Evolutionary conservation across 2,113 vertebrate genomes (phyloP), one percentile per base, ranked within the genome.

Genomic region (Takifugu flavidus): DNA sequence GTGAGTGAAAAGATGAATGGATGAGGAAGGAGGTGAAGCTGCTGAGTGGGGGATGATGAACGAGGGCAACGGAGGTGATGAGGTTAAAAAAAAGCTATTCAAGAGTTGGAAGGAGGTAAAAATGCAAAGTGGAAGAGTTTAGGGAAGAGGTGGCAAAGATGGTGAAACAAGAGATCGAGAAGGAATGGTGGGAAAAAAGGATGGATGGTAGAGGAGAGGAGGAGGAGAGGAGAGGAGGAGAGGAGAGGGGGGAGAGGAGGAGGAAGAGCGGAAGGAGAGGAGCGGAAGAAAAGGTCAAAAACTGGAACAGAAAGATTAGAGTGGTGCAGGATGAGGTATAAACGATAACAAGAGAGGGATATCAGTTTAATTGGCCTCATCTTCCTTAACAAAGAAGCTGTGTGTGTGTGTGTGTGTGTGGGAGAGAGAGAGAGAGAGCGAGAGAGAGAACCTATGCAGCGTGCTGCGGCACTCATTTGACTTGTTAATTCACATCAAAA

Each of bases 401-500:
- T 77, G 74, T 80, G 76, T 53, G 74, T 56, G 74, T 72, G 66
- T 63, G 71, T 57, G 72, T 58, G 75, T 82, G 76, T 47, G 74
- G 65, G 67, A 49, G 66, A 52, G 66, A 44, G 71, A 49, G 64
- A 53, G 77, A 64, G 71, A 62, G 57, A 59, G 74, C 66, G 73
- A 72, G 70, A 58, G 73, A 72, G 77, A 60, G 70, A 85, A 83
- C 83, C 80, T 85, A 83, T 82, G 72, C 80, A 80, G 78, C 72
- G 72, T 79, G 73, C 82, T 84, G 82, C 78, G 25, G 75, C 74
- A 58, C 82, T 88, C 82, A 88, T 88, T 88, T 88, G 86, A 85
- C 84, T 88, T 88, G 86, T 86, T 88, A 86, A 88, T 88, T 86
- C 79, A 77, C 83, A 76, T 87, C 85, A 87, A 79, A 87, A 78